A percentile compares a stretch with the other conserved stretches of the same genome.
phyloP scores from a whole-genome alignment of 2,113 vertebrate species.

The Sturnus vulgaris region DNA sequence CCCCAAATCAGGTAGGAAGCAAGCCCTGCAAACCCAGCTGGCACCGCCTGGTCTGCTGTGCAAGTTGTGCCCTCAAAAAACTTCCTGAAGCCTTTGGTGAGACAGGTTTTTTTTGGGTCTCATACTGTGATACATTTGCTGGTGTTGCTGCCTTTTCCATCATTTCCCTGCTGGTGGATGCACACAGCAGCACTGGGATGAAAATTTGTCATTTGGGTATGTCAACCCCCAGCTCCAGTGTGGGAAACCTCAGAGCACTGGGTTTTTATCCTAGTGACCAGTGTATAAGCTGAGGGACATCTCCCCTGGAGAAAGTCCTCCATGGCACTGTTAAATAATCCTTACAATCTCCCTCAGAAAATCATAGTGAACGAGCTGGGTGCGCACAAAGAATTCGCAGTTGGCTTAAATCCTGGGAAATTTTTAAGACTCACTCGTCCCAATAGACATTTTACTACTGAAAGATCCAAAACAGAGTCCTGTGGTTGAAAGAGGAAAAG shows the following conservation, averaged over 20 bases:
- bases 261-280: not conserved
- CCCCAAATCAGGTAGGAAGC: accelerated
- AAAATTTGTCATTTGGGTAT: not conserved
- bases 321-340: not conserved
- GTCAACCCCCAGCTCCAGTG: not conserved
- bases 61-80: not conserved
- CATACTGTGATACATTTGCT: accelerated
- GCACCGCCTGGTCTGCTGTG: accelerated
- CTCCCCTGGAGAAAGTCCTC: not conserved
- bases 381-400: not conserved
- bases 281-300: not conserved
- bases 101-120: accelerated
- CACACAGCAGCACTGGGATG: not conserved
- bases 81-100: not conserved
- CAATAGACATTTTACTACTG: not conserved
- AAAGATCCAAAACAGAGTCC: not conserved
- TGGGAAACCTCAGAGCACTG: not conserved
- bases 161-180: not conserved
- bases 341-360: not conserved
- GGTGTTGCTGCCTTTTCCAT: not conserved
- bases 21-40: not conserved
- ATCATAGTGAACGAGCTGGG: not conserved
- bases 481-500: not conserved
- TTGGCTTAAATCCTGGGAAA: not conserved
- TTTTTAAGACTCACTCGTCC: not conserved